Evolutionary conservation across 1,140 invertebrate species (phyloP).

Genomic region (Adelges cooleyi): DNA sequence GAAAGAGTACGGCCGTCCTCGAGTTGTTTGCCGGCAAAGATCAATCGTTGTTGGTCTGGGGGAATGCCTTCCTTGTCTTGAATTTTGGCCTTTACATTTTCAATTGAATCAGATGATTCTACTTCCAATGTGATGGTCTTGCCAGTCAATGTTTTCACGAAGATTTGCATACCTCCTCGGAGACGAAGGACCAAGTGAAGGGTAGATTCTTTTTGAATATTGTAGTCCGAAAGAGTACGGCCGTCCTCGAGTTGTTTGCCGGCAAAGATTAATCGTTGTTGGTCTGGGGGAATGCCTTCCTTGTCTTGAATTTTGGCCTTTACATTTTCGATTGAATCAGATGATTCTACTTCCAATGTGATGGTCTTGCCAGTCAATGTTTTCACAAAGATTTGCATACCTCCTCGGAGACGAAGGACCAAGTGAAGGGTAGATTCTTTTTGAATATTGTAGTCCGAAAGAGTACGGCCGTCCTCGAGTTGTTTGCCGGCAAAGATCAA

Average conservation of each 20-base stretch:
- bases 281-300: constrained; percentile 37
- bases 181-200: constrained; percentile 51
- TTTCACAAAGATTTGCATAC: constrained; percentile 64
- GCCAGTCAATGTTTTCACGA: constrained; percentile 67
- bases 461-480: constrained; percentile 23
- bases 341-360: constrained; percentile 60
- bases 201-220: constrained; percentile 56
- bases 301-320: constrained; percentile 66
- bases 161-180: constrained; percentile 70
- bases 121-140: constrained; percentile 75
- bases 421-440: constrained; percentile 69
- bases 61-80: constrained; percentile 61
- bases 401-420: constrained; percentile 53
- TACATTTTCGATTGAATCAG: constrained; percentile 66
- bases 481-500: constrained; percentile 51
- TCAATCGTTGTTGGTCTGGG: constrained; percentile 44
- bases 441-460: constrained; percentile 68
- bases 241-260: constrained; percentile 32
- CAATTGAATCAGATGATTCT: constrained; percentile 62
- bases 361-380: constrained; percentile 63
- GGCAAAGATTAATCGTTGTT: constrained; percentile 31
- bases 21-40: constrained; percentile 49
- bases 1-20: constrained; percentile 39
- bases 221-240: constrained; percentile 57
- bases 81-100: constrained; percentile 70